These are phyloP conservation scores for Sarcophaga peregrina DNA, from an alignment of 1,140 invertebrate species.

Conservation along the genomic window DNA sequence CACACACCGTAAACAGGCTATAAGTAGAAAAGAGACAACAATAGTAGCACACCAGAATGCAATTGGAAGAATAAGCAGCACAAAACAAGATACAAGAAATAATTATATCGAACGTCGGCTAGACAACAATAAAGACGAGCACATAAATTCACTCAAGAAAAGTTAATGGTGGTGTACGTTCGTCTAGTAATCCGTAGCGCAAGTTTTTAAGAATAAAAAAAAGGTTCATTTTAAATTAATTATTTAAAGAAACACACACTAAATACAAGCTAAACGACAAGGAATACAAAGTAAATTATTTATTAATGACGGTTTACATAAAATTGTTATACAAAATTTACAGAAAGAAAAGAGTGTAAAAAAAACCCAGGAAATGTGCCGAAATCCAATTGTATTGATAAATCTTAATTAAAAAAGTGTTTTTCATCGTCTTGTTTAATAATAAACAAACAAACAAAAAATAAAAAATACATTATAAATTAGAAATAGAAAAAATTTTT, in stretches of 20 bases:
- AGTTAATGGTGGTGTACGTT: constrained; percentile 45
- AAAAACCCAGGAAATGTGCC: constrained; percentile 27
- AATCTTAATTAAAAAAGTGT: not conserved
- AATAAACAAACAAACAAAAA: not conserved
- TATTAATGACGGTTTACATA: constrained; percentile 32
- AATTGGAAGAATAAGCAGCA: constrained; percentile 13
- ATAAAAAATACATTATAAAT: constrained; percentile 7
- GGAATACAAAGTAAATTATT: constrained; percentile 36
- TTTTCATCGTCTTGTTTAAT: not conserved
- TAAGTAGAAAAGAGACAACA: not conserved
- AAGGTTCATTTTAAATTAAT: constrained; percentile 2
- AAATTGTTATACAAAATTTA: constrained; percentile 20
- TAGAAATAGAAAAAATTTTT: not conserved
- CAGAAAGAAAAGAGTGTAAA: not conserved
- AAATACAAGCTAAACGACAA: constrained; percentile 18
- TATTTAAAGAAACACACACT: constrained; percentile 30
- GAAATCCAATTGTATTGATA: constrained; percentile 26
- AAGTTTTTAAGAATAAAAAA: constrained; percentile 36
- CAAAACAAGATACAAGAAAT: constrained; percentile 35
- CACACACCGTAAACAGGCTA: not conserved
- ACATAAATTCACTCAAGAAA: constrained; percentile 45
- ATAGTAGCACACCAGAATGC: not conserved
- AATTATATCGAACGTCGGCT: constrained; percentile 39
- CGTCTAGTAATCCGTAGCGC: constrained; percentile 41
- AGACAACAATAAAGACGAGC: constrained; percentile 24